Evolutionary conservation across 1,140 invertebrate species (phyloP), one percentile per base, ranked within the genome.

Genomic region (Cecropterus lyciades): DNA sequence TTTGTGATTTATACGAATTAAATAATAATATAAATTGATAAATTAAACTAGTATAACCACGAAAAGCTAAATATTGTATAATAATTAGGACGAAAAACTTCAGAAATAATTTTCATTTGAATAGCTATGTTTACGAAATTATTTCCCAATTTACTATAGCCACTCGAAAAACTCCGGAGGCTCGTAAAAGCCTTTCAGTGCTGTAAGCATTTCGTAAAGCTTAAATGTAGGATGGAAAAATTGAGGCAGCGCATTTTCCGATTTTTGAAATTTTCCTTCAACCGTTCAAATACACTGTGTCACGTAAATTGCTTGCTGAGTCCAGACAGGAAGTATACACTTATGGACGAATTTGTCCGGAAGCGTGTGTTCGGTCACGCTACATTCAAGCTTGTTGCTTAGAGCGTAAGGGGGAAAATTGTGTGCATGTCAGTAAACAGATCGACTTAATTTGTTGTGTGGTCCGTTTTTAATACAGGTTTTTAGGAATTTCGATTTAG

Each of bases 261-360:
- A 59, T 59, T 59, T 59, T 59, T 48, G 42, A 59, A 59, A 59
- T 48, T 46, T 59, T 59, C 56, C 27, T 46, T 59, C 43, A 16
- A 46, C 20, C 56, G 43, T 59, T 59, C 56, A 30, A 59, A 46
- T 48, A 57, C 40, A 59, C 40, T 43, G 56, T 59, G 56, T 59
- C 56, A 30, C 42, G 56, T 59, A 59, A 59, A 59, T 59, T 59
- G 56, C 56, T 59, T 30, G 56, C 43, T 20, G 45, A 46, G 56
- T 16, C 43, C 56, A 42, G 56, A 48, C 56, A 59, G 43, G 56
- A 59, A 30, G 56, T 46, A 48, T 30, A 59, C 56, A 57, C 55
- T 59, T 59, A 59, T 46, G 43, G 43, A 59, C 43, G 27, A 24
- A 48, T 48, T 59, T 46, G 27, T 45, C 20, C 40, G 42, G 42